These are phyloP conservation scores for Apaloderma vittatum DNA, from an alignment of 2,113 vertebrate species.

Conservation along the genomic window DNA sequence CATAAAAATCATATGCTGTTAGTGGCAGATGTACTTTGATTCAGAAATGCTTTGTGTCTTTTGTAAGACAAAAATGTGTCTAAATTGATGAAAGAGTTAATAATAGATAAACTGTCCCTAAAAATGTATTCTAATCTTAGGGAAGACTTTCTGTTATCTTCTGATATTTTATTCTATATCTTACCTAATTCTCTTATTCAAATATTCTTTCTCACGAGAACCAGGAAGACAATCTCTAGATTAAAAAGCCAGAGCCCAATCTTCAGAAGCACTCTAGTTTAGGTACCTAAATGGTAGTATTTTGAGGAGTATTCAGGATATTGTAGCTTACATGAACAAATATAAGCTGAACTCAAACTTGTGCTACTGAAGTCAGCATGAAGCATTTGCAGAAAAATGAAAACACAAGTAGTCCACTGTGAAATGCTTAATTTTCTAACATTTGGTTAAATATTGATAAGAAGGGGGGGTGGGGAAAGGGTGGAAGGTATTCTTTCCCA, in stretches of 20 bases:
- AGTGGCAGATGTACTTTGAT: not conserved
- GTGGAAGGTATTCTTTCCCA: not conserved
- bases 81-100: not conserved
- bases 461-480: not conserved
- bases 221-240: not conserved
- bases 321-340: not conserved
- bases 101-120: not conserved
- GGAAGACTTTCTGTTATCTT: not conserved
- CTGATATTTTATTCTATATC: not conserved
- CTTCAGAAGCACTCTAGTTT: not conserved
- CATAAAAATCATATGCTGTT: not conserved
- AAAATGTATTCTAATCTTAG: not conserved
- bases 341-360: not conserved
- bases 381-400: not conserved
- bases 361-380: not conserved
- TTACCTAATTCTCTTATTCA: not conserved
- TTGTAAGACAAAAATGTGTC: not conserved
- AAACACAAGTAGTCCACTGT: not conserved
- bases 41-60: not conserved
- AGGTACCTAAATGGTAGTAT: not conserved
- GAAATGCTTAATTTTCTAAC: not conserved
- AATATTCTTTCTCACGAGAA: not conserved
- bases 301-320: not conserved
- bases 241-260: not conserved
- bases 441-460: not conserved